A percentile compares a stretch with the other conserved stretches of the same genome.
Evolutionary conservation across 35 echinoderm and acorn worm species (phyloP).

Genomic region (Strongylocentrotus purpuratus): DNA sequence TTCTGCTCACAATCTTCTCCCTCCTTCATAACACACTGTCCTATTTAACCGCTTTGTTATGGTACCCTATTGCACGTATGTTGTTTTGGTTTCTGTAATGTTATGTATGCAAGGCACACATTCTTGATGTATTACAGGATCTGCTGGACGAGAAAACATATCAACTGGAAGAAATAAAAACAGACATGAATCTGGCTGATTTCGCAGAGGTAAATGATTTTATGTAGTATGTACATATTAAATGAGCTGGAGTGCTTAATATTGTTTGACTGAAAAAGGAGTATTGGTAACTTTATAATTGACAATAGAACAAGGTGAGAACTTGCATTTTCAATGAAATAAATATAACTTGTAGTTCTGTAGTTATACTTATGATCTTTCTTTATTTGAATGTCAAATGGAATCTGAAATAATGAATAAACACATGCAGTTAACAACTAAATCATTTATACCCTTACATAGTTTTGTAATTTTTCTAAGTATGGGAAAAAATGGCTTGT

Average conservation of each 20-base stretch:
- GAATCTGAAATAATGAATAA: no score
- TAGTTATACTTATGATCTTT: background rate
- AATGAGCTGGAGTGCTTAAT: background rate
- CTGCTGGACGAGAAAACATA: background rate
- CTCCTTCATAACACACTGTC: background rate
- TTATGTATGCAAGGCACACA: conserved; percentile 24
- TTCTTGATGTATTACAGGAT: conserved; percentile 47
- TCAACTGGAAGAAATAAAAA: background rate
- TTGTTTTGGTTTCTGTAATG: conserved; percentile 1
- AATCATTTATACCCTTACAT: no score
- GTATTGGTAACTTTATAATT: background rate
- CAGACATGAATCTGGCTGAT: conserved; percentile 21
- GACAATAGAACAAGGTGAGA: background rate
- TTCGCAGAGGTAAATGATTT: conserved; percentile 6
- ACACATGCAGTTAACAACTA: no score
- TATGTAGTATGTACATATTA: background rate
- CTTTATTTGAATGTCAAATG: background rate
- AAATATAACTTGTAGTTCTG: background rate
- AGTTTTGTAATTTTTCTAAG: no score
- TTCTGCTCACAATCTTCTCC: background rate
- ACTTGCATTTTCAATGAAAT: background rate
- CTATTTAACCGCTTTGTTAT: background rate
- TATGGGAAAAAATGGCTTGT: no score
- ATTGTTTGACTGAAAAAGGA: background rate
- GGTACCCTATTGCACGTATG: background rate